phyloP scores from a whole-genome alignment of 2,888 invertebrate species.

The Mythimna vitellina region DNA sequence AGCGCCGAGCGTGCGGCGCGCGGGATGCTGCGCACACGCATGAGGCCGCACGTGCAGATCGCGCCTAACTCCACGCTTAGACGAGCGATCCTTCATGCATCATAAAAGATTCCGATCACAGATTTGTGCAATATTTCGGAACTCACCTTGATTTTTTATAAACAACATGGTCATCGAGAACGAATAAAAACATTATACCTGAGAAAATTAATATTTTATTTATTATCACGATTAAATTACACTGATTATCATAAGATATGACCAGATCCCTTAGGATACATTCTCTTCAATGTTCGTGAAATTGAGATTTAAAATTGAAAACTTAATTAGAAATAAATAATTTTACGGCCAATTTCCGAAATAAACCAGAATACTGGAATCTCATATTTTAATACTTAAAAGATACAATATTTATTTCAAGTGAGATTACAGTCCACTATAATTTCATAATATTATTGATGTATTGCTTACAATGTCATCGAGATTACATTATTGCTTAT shows the following conservation, averaged over 20 bases:
- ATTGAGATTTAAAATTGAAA: constrained; percentile 29
- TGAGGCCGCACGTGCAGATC: constrained; percentile 33
- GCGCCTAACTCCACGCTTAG: constrained; percentile 3
- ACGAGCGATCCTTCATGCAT: constrained; percentile 38
- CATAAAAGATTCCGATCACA: constrained; percentile 44
- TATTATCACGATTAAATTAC: constrained; percentile 57
- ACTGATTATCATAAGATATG: constrained; percentile 59
- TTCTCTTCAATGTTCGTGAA: constrained; percentile 35
- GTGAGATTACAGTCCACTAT: constrained; percentile 56
- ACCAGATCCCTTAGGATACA: constrained; percentile 53
- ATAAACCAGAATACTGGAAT: constrained; percentile 42
- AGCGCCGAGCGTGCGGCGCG: constrained; percentile 61
- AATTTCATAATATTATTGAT: constrained; percentile 39
- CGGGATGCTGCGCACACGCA: constrained; percentile 64
- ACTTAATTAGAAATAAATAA: constrained; percentile 43
- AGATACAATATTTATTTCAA: constrained; percentile 45
- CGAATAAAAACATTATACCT: constrained; percentile 16
- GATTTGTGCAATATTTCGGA: constrained; percentile 22
- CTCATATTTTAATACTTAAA: constrained; percentile 40
- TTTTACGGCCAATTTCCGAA: constrained; percentile 30
- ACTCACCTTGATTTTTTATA: constrained; percentile 33
- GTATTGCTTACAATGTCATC: constrained; percentile 60
- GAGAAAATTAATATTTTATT: constrained; percentile 53
- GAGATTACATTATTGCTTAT: constrained; percentile 59
- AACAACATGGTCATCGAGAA: constrained; percentile 1